Conservation (phyloP, 2,113 vertebrate species). For the human (Homo sapiens) region GRCh38 chr3:119884501-119885000, state of each 20-base stretch:
- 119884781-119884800: background rate
- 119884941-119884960: no score
- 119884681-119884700: background rate
- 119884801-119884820: background rate
- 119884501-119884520: background rate
- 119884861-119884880: background rate
- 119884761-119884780: background rate
- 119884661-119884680: background rate
- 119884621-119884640: background rate
- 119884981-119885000: no score
- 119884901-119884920: no score
- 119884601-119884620: background rate
- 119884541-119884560: background rate
- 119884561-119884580: background rate
- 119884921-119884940: no score
- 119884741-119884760: background rate
- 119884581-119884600: background rate
- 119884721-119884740: background rate
- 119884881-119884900: no score
- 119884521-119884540: background rate
- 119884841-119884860: background rate
- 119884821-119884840: slow-evolving; percentile 7
- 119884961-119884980: no score
- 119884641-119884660: background rate
- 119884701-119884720: slow-evolving; percentile 6